Percentiles rank a stretch among this genome's conserved stretches.
phyloP scores from a whole-genome alignment of 2,888 invertebrate genomes.

The Andrena marginata region DNA sequence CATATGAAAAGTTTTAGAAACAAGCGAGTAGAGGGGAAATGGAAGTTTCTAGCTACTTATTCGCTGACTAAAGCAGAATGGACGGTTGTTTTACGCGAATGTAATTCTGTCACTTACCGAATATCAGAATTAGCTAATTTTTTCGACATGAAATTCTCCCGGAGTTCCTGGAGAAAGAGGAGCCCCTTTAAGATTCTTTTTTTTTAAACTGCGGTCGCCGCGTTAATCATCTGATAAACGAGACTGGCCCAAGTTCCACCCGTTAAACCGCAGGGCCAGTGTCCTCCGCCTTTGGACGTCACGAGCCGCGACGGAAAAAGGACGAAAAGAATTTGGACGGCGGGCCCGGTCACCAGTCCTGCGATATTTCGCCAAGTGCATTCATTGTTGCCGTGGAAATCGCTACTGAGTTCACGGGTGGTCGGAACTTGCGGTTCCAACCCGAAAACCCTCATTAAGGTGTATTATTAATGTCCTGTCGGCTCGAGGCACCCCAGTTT shows the following conservation, averaged over 20 bases:
- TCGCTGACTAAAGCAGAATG: background rate
- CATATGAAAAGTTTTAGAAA: background rate
- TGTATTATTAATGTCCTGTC: slow-evolving; percentile 29
- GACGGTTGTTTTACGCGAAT: too few relatives aligned
- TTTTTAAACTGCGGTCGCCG: slow-evolving; percentile 64
- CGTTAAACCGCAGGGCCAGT: slow-evolving; percentile 75
- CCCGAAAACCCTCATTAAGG: slow-evolving; percentile 27
- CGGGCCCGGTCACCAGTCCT: background rate
- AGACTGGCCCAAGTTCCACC: slow-evolving; percentile 72
- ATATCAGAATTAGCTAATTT: background rate
- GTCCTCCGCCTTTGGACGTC: slow-evolving; percentile 43
- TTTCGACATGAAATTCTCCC: slow-evolving; percentile 1
- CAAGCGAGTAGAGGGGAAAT: background rate
- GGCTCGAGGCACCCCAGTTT: background rate
- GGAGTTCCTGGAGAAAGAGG: slow-evolving; percentile 12
- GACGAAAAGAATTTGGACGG: slow-evolving; percentile 20
- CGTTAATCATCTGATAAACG: slow-evolving; percentile 72
- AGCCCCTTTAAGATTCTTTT: slow-evolving; percentile 54
- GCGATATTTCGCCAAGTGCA: slow-evolving; percentile 2
- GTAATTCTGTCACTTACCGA: background rate
- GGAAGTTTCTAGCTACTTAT: background rate
- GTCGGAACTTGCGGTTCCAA: slow-evolving; percentile 21
- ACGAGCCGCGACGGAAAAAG: slow-evolving; percentile 21
- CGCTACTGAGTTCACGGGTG: background rate
- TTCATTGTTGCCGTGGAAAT: slow-evolving; percentile 27